Percentiles rank a stretch among this genome's conserved stretches.
Evolutionary conservation across 2,888 invertebrate genomes (phyloP).

Genomic region (Octodonta nipae): DNA sequence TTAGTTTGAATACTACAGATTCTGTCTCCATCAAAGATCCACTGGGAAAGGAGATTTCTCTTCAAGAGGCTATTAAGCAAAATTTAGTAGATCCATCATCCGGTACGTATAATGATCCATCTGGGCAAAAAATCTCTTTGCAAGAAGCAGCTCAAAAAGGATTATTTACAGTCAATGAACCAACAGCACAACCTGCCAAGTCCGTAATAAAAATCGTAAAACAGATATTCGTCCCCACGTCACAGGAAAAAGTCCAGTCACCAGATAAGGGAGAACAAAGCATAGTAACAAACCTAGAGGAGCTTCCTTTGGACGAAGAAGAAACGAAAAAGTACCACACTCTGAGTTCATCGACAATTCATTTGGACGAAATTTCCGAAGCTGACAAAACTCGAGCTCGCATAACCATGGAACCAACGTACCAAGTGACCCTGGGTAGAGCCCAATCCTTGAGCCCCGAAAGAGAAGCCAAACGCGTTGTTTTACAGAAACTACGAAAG

Average conservation of each 20-base stretch:
- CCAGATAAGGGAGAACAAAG: constrained; percentile 36
- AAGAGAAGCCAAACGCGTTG: constrained; percentile 52
- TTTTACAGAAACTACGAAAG: constrained; percentile 65
- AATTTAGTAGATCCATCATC: constrained; percentile 61
- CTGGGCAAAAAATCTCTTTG: constrained; percentile 53
- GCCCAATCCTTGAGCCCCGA: constrained; percentile 46
- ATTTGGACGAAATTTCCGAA: constrained; percentile 37
- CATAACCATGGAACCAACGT: constrained; percentile 51
- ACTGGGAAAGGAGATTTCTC: constrained; percentile 47
- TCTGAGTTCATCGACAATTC: constrained; percentile 28
- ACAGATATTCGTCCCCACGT: constrained; percentile 45
- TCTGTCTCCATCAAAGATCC: constrained; percentile 61
- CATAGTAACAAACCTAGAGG: constrained; percentile 18
- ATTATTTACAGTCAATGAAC: constrained; percentile 59
- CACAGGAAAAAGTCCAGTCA: constrained; percentile 14
- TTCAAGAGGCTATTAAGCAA: constrained; percentile 62
- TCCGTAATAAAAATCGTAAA: constrained; percentile 53
- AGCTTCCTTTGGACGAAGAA: constrained; percentile 9
- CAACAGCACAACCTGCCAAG: constrained; percentile 59
- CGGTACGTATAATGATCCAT: constrained; percentile 52
- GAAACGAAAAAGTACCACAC: constrained; percentile 19
- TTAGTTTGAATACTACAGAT: constrained; percentile 51
- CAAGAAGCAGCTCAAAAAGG: constrained; percentile 67
- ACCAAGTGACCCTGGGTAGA: constrained; percentile 48
- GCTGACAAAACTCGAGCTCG: constrained; percentile 45